Evolutionary conservation across 2,888 invertebrate species (phyloP).

Genomic region (Epinotia brunnichana): DNA sequence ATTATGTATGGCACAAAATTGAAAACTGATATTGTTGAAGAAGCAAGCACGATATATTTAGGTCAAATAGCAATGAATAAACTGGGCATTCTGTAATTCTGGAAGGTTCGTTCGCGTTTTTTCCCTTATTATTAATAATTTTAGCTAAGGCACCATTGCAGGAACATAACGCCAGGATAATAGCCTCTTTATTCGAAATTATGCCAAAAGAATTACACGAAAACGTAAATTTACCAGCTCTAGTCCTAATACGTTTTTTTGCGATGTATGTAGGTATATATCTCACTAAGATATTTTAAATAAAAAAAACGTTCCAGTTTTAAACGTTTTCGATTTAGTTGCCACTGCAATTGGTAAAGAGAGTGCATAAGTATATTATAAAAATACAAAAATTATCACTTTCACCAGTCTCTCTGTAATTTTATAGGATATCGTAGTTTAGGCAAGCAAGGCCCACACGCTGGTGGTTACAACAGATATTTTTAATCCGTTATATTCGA

Average conservation of each 20-base stretch:
- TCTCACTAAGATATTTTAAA: not conserved
- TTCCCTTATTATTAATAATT: not conserved
- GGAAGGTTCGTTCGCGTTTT: not conserved
- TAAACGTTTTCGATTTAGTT: too few species aligned
- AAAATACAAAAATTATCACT: constrained; percentile 54
- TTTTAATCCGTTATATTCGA: constrained; percentile 78
- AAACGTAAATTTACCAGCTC: not conserved
- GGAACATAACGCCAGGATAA: not conserved
- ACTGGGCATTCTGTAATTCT: constrained; percentile 2
- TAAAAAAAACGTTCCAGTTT: too few species aligned
- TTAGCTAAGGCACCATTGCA: not conserved
- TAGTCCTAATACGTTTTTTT: not conserved
- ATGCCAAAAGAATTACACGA: not conserved
- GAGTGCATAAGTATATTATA: constrained; percentile 45
- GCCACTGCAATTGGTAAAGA: not conserved
- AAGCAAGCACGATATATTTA: not conserved
- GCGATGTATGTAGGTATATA: too few species aligned
- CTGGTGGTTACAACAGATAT: constrained; percentile 75
- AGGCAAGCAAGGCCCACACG: constrained; percentile 74
- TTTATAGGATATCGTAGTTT: constrained; percentile 45
- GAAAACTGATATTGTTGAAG: not conserved
- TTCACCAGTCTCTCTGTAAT: constrained; percentile 45
- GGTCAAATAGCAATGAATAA: constrained; percentile 15
- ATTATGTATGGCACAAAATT: constrained; percentile 29
- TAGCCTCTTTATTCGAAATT: not conserved